Percentiles rank a stretch among this genome's conserved stretches.
Conservation (phyloP, 2,888 invertebrate species). For the Ceraclea dissimilis region DNA sequence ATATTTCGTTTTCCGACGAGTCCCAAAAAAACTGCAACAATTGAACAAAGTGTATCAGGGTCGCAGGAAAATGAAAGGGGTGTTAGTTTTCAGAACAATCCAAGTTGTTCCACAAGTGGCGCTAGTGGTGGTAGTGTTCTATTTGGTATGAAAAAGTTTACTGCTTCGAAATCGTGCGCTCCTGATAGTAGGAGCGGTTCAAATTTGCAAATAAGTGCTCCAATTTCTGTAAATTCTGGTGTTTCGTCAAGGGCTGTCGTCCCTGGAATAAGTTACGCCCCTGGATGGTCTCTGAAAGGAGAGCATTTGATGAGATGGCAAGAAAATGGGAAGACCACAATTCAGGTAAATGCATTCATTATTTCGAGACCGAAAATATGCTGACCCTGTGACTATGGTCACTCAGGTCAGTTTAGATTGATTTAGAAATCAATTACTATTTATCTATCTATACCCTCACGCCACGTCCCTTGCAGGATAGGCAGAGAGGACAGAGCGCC, state of each 20-base stretch:
- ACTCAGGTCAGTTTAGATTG: no score
- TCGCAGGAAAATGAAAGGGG: not conserved
- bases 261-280: constrained; percentile 52
- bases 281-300: constrained; percentile 54
- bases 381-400: no score
- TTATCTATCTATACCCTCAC: no score
- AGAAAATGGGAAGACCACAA: constrained; percentile 50
- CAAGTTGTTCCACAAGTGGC: constrained; percentile 30
- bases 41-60: not conserved
- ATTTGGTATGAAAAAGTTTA: constrained; percentile 11
- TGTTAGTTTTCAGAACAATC: not conserved
- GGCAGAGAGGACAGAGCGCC: no score
- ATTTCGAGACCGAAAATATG: no score
- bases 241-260: constrained; percentile 29
- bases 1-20: constrained; percentile 17
- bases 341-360: constrained; percentile 50
- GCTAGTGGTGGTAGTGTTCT: not conserved
- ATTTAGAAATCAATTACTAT: no score
- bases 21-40: constrained; percentile 12
- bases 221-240: not conserved
- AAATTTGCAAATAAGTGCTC: not conserved
- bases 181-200: not conserved
- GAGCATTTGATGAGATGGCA: constrained; percentile 57
- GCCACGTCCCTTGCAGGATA: no score
- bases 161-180: constrained; percentile 5